A percentile compares a stretch with the other conserved stretches of the same genome.
These are phyloP conservation scores for Zeus faber DNA, from an alignment of 2,113 vertebrate genomes.

Conservation along the genomic window DNA sequence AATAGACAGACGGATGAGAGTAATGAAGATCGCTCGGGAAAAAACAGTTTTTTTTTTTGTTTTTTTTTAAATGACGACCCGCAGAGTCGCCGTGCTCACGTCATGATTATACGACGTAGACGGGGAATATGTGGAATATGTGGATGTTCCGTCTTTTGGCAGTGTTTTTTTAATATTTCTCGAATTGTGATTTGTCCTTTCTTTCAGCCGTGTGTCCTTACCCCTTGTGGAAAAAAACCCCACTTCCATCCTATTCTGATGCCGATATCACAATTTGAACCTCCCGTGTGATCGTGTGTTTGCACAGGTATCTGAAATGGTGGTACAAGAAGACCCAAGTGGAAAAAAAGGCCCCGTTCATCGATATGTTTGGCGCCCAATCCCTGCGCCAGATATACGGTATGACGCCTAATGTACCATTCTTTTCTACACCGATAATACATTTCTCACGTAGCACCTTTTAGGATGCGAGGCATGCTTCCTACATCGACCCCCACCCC, in stretches of 20 bases:
- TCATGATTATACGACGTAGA: no score
- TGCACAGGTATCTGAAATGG: constrained; percentile 89
- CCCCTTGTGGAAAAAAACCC: neutral
- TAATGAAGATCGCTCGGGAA: no score
- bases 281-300: neutral
- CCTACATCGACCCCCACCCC: neutral
- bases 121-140: no score
- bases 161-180: no score
- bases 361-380: constrained; percentile 84
- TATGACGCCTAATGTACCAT: constrained; percentile 53
- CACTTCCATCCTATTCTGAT: neutral
- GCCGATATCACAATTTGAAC: no score
- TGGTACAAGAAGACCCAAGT: constrained; percentile 90
- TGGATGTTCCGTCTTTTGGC: no score
- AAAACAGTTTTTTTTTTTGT: no score
- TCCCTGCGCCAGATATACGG: constrained; percentile 93
- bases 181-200: no score
- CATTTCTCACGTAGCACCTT: neutral
- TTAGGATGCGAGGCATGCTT: neutral
- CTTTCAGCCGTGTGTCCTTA: constrained; percentile 18
- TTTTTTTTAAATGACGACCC: no score
- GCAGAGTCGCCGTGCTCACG: no score
- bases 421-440: neutral
- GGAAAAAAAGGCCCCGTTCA: constrained; percentile 92
- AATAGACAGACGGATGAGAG: no score